Base-by-base conservation (phyloP, 2,113 vertebrate species). In the Blennius ocellaris region DNA sequence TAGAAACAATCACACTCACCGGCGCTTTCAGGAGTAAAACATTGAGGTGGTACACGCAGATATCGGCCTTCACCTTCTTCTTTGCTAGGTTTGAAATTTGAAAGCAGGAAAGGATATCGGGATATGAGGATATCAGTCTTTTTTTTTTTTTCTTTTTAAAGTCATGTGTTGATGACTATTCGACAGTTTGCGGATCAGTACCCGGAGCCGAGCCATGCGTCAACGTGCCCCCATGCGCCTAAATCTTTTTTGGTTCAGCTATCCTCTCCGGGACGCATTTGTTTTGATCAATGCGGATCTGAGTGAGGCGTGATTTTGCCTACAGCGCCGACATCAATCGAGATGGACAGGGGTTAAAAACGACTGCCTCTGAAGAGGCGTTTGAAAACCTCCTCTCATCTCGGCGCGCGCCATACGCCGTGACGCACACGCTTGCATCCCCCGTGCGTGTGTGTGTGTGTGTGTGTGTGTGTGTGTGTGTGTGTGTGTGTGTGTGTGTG, bases 201-300 rank as follows among this genome's bases (percentile, higher is more conserved):
- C 5, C 15, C 56, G 12, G 67, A 73, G 43, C 8, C 30, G 11
- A 55, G 40, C 57, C 55, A 39, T 30, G 40, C 50, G n/a, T 3
- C 1, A n/a, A 40, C 44, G 55, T 15, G 50, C 30, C 14, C 55
- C 30, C 17, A 6, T 36, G 59, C 3, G 73, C 64, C 50, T 39
- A n/a, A 70, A 72, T 63, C 21, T 43, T 78, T 79, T 58, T n/a
- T 44, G 51, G 63, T 30, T 56, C 53, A 56, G 56, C 53, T 59
- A 30, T 68, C 66, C 82, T 78, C 76, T 7, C 6, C 11, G 64
- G 75, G 71, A 82, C 12, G 66, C 78, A 16, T 86, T 78, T 82
- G 69, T 87, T 89, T 87, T 86, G 85, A 90, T 91, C 89, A 81
- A 53, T 73, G 81, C 55, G 47, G 78, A 83, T 85, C 80, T 80